Evolutionary conservation across 2,113 vertebrate species (phyloP), one percentile per base, ranked within the genome.

Genomic region (Equus quagga): DNA sequence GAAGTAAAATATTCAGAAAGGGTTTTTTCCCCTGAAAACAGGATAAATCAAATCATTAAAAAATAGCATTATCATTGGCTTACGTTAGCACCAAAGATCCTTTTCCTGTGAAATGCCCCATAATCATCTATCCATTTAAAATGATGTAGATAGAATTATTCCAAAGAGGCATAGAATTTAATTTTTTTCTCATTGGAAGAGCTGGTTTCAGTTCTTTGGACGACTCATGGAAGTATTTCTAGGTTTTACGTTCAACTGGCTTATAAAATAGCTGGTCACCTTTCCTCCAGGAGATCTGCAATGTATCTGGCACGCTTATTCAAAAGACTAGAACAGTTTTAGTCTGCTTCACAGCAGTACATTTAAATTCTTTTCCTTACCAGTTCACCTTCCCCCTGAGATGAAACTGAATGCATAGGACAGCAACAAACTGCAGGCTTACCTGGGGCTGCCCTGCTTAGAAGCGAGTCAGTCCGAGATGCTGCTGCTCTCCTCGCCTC

Each of bases 401-500:
- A 72, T 36, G 41, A 83, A 73, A 51, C 80, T 26, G 9, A 72
- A 41, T 3, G 36, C 24, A 8, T 1, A 51, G 36, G 18, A 58
- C 33, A n/a, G 41, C 13, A 12, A 11, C 60, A 91, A 75, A 70
- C 15, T 1, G 76, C 67, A 26, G 90, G 26, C 46, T 98, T 98
- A 98, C 98, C 98, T 98, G 80, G 84, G 56, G 31, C 91, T 73
- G 44, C 17, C 85, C 64, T 46, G 51, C 78, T 5, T 87, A 72
- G 62, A 95, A 46, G 8, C 36, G 3, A 41, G 65, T 54, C 41
- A 62, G 93, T 88, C 44, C 54, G 83, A 46, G 81, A 62, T 10
- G 56, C 31, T 81, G 82, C n/a, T 65, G 83, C 10, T 67, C 95
- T 96, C 95, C 84, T 26, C 44, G 56, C 67, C 81, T 0, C 75